Evolutionary conservation across 2,888 invertebrate species (phyloP), one percentile per base, ranked within the genome.

Genomic region (Pharmacophagus antenor): DNA sequence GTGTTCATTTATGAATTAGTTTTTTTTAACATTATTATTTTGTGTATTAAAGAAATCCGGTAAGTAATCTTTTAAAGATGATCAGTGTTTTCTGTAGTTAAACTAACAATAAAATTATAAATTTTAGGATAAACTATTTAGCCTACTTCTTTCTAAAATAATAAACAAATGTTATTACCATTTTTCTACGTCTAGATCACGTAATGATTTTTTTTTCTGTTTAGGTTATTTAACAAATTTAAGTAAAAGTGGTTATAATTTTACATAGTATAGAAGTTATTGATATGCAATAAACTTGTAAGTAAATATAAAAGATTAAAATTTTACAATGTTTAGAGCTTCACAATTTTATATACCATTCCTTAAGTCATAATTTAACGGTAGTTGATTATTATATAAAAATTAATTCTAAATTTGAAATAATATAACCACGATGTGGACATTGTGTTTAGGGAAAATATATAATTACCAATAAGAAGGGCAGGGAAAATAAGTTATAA

Each of bases 1-100:
- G 48, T 56, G 17, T 58, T 61, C 56, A 57, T 58, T 52, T 61
- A 42, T 51, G 58, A 56, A 56, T 59, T 57, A 54, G 51, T 59
- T 56, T 62, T 54, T 61, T 42, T n/a, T 50, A 49, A 42, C 21
- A 15, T 55, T 55, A 47, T 58, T 62, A 27, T 44, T 53, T 60
- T 47, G 41, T 61, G 54, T 50, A 58, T 55, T 42, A 41, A 58
- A 27, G 41, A 46, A 58, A 46, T 31, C 42, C 65, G 65, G 63
- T 59, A 59, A 60, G 58, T 59, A 23, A 27, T 37, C 47, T 55
- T 27, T 47, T 42, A 3, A 17, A 42, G n/a, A 15, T 42, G 27
- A 7, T 7, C 27, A 27, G 10, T 7, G 27, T 27, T 27, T n/a
- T n/a, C n/a, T n/a, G n/a, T n/a, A n/a, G n/a, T n/a, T 31, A 12